Evolutionary conservation across 1,140 invertebrate genomes (phyloP).

Genomic region (Drosophila erecta): DNA sequence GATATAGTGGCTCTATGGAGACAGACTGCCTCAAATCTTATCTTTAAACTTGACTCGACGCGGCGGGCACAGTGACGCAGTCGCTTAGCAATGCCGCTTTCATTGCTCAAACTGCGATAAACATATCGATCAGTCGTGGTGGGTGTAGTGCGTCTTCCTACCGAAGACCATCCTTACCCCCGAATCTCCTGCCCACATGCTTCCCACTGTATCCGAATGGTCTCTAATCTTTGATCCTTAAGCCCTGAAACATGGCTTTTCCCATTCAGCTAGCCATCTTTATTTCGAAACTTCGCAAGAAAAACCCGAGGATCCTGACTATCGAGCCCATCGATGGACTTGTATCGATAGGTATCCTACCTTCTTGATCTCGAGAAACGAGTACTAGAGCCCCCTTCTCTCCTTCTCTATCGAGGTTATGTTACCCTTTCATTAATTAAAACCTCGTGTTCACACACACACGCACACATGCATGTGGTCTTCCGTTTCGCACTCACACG

Average conservation of each 20-base stretch:
- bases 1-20: not conserved
- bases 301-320: not conserved
- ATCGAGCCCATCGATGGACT: rapidly evolving
- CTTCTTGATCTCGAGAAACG: not conserved
- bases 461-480: not conserved
- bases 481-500: slow-evolving; percentile 22
- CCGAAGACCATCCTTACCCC: not conserved
- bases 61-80: slow-evolving; percentile 47
- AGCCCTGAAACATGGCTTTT: too few relatives aligned
- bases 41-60: slow-evolving; percentile 81
- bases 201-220: too few relatives aligned
- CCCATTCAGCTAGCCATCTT: too few relatives aligned
- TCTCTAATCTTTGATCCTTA: too few relatives aligned
- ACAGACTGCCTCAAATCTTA: slow-evolving; percentile 71
- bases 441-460: slow-evolving; percentile 3
- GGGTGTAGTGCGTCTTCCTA: not conserved
- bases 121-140: slow-evolving; percentile 20
- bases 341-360: not conserved
- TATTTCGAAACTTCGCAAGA: not conserved
- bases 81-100: slow-evolving; percentile 39
- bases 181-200: too few relatives aligned
- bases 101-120: slow-evolving; percentile 17
- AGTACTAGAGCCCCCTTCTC: too few relatives aligned
- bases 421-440: slow-evolving; percentile 9
- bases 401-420: not conserved